phyloP scores from a whole-genome alignment of 2,888 invertebrate species.

The Eudemis profundana region DNA sequence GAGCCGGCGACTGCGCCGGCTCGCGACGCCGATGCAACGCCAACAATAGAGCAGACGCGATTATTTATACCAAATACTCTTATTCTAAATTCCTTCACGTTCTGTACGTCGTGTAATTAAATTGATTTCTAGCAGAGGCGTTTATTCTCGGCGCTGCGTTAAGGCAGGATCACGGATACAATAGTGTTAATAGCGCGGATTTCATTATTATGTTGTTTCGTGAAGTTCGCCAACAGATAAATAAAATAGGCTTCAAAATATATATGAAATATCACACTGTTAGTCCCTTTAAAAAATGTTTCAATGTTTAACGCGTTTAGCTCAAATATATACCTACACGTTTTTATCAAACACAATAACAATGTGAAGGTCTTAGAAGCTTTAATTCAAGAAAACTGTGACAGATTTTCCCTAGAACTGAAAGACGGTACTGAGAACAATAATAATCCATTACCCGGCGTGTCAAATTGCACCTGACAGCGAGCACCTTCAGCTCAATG shows the following conservation, averaged over 20 bases:
- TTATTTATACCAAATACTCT: constrained; percentile 45
- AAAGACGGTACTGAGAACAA: background rate
- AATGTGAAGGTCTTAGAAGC: too few species aligned
- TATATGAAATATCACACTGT: too few species aligned
- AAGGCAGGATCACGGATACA: background rate
- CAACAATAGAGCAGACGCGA: constrained; percentile 58
- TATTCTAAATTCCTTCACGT: constrained; percentile 49
- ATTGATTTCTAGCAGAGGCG: constrained; percentile 27
- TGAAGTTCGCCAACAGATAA: background rate
- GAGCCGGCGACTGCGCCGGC: constrained; percentile 74
- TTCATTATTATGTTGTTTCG: background rate
- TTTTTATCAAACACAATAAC: too few species aligned
- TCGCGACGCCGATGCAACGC: constrained; percentile 52
- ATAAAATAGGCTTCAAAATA: too few species aligned
- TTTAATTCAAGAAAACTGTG: too few species aligned
- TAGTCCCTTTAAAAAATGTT: too few species aligned
- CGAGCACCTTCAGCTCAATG: constrained; percentile 59
- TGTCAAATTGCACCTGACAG: constrained; percentile 48
- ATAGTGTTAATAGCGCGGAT: background rate
- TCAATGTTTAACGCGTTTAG: too few species aligned
- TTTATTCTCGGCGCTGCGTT: constrained; percentile 5
- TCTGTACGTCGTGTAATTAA: constrained; percentile 35
- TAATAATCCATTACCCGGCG: constrained; percentile 35
- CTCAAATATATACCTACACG: too few species aligned
- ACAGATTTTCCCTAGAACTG: background rate